Base-by-base conservation (phyloP, 2,888 invertebrate species). In the Melieria picta region DNA sequence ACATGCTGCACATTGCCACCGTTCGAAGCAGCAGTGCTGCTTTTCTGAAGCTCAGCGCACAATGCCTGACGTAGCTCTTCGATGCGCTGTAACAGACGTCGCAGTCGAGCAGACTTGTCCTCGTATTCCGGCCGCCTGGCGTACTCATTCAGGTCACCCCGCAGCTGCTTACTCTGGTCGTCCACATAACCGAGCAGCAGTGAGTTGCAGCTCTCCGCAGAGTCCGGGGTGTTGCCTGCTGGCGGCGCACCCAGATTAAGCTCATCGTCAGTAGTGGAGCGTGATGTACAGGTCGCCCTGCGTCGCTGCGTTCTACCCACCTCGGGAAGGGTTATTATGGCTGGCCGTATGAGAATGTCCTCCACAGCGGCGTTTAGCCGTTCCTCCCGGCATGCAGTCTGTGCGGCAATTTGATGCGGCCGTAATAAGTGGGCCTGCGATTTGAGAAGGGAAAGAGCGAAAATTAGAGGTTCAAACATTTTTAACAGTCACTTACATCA, bases 351-450 rank as follows among this genome's bases (percentile, higher is more conserved):
- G 4, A 87, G 74, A 70, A 87, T 78, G 75, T 87, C 87, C 75
- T 89, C 88, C 74, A 89, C 86, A 0, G 87, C 88, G 56, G 88
- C 86, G 76, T 90, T 89, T 80, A 91, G 86, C 72, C 87, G 87
- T 65, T 85, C 84, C 76, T 90, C 90, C 58, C 86, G 87, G 16
- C 86, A 84, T 9, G 79, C 78, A 55, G 88, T 86, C 45, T 82
- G 77, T 75, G 89, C 88, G 16, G 85, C 85, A 72, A 87, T 30
- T 30, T 30, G 30, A 30, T 30, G 30, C 30, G 30, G 30, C 3
- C 30, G 30, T 16, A 52, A 46, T 5, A 48, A 61, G 45, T 71
- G 55, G 47, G 4, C 55, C 13, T 56, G 52, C 0, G 61, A 9
- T 6, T 52, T 65, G 30, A 52, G 5, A 13, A 61, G 13, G 43